Conservation (phyloP, 2,113 vertebrate species). For the Mormyrus iriodes region DNA sequence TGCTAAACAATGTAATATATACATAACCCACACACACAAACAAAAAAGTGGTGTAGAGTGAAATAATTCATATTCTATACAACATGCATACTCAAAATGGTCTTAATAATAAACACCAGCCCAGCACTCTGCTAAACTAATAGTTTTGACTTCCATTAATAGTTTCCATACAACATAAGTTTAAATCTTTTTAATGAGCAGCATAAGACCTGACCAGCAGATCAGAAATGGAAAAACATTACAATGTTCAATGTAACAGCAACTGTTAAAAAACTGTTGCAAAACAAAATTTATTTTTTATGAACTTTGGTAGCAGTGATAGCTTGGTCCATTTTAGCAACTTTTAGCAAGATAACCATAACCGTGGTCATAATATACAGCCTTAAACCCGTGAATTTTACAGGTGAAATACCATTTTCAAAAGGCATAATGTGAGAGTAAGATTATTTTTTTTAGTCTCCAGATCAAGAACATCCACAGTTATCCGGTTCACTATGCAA, state of each 20-base stretch:
- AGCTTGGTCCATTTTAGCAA: background rate
- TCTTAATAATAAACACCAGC: background rate
- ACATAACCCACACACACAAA: background rate
- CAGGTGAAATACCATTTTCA: background rate
- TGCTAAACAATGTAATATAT: too few relatives aligned
- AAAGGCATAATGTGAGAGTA: conserved; percentile 13
- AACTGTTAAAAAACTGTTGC: background rate
- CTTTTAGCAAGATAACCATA: background rate
- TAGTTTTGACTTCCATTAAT: background rate
- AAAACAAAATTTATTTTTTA: background rate
- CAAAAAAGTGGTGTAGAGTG: background rate
- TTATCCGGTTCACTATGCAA: background rate
- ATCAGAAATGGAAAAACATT: conserved; percentile 10
- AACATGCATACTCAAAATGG: background rate
- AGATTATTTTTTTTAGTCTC: background rate
- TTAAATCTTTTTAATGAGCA: background rate
- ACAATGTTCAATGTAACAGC: background rate
- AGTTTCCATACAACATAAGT: background rate
- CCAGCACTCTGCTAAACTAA: background rate
- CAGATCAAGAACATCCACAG: background rate
- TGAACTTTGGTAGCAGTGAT: conserved; percentile 21
- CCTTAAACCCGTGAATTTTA: background rate
- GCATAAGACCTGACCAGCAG: conserved; percentile 27
- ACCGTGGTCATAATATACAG: background rate
- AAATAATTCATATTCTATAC: background rate